Base-by-base conservation (phyloP, 1,140 invertebrate species). In the Delia radicum region DNA sequence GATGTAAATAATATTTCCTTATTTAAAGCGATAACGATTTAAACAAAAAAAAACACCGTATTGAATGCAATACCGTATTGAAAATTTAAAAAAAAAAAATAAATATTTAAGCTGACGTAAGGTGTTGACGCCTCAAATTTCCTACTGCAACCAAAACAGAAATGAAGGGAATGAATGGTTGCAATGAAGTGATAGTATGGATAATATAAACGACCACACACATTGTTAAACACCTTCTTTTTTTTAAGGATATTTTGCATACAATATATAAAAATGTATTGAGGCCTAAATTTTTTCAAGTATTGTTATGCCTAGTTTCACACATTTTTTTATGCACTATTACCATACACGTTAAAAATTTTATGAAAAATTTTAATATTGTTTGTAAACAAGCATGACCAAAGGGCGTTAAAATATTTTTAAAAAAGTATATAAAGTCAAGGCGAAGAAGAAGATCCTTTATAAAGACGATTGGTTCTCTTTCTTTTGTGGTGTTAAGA, bases 81-180 rank as follows among this genome's bases (percentile, higher is more conserved):
- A 55, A 55, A 21, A 21, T 55, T 24, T 55, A 55, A 24, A 10
- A 5, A 42, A 5, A 33, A 5, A 6, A 55, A 55, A 15, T 1
- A 55, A 55, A 76, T 67, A 76, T 75, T 78, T 84, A 84, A 84
- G 82, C 82, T 81, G 82, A 79, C 84, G 82, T 82, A 81, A 77
- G 80, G 78, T 84, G 82, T 84, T 84, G 82, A 84, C 82, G 82
- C 82, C 82, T 84, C 81, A 37, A 82, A 79, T 84, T 84, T 84
- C 82, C 73, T 63, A 21, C 61, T 21, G 48, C 5, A 55, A 18
- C n/a, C n/a, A n/a, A n/a, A n/a, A n/a, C n/a, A n/a, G n/a, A n/a
- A n/a, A n/a, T n/a, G n/a, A n/a, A n/a, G n/a, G n/a, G n/a, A n/a
- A n/a, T n/a, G n/a, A n/a, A n/a, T n/a, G n/a, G n/a, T n/a, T n/a